phyloP scores from a whole-genome alignment of 2,797 vertebrate genomes.

The Lacerta agilis region DNA sequence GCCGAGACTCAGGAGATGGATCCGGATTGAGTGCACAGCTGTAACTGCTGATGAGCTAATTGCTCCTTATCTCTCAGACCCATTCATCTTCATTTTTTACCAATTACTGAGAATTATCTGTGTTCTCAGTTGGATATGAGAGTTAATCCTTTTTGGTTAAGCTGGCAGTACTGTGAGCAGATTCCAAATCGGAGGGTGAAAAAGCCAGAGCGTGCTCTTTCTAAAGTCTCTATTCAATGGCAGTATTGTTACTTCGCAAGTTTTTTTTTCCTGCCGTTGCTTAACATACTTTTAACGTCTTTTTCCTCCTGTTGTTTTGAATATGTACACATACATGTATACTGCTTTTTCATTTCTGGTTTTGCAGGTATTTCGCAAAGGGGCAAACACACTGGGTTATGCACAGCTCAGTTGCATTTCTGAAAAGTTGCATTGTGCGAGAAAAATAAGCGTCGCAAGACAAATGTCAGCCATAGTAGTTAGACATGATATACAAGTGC shows the following conservation, averaged over 20 bases:
- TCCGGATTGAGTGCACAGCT: slow-evolving; percentile 99
- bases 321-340: background rate
- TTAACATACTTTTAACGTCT: slow-evolving; percentile 57
- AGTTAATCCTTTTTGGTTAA: slow-evolving; percentile 99
- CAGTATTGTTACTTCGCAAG: slow-evolving; percentile 80
- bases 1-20: slow-evolving; percentile 96
- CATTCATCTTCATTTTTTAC: slow-evolving; percentile 99
- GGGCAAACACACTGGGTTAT: background rate
- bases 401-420: slow-evolving; percentile 17
- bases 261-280: slow-evolving; percentile 69
- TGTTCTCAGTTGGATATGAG: slow-evolving; percentile 99
- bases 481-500: slow-evolving; percentile 38
- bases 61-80: slow-evolving; percentile 99
- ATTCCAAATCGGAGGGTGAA: slow-evolving; percentile 93
- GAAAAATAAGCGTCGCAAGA: slow-evolving; percentile 28
- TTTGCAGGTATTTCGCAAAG: slow-evolving; percentile 7
- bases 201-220: slow-evolving; percentile 90
- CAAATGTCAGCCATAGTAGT: slow-evolving; percentile 21
- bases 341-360: background rate
- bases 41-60: slow-evolving; percentile 99
- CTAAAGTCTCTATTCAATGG: slow-evolving; percentile 85
- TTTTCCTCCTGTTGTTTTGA: slow-evolving; percentile 33
- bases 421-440: slow-evolving; percentile 46
- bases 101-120: slow-evolving; percentile 99
- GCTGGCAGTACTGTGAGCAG: slow-evolving; percentile 98